Evolutionary conservation across 2,113 vertebrate species (phyloP).

Genomic region (Pygoscelis adeliae): DNA sequence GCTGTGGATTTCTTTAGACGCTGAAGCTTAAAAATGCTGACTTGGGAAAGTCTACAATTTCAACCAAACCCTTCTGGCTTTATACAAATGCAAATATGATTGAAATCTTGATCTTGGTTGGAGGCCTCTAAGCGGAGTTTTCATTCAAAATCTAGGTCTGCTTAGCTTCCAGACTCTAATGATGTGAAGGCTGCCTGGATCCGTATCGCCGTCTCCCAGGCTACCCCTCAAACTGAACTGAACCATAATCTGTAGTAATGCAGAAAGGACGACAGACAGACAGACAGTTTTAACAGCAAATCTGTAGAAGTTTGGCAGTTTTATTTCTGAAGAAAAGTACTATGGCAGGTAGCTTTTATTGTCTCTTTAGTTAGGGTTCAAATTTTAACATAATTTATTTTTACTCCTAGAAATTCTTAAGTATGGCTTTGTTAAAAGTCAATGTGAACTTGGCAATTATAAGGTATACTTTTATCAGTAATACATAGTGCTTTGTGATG

Average conservation of each 20-base stretch:
- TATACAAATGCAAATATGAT: background rate
- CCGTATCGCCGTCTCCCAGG: background rate
- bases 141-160: background rate
- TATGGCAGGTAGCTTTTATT: background rate
- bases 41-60: background rate
- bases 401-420: background rate
- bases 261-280: background rate
- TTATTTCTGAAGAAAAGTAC: background rate
- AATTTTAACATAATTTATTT: background rate
- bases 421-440: background rate
- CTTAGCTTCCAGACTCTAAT: background rate
- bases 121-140: background rate
- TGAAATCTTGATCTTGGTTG: background rate
- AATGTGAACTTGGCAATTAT: background rate
- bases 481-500: background rate
- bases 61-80: constrained; percentile 22
- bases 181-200: background rate
- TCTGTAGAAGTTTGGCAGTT: background rate
- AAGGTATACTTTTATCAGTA: background rate
- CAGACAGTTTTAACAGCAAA: background rate
- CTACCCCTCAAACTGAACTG: background rate
- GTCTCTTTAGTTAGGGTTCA: background rate
- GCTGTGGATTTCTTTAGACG: background rate
- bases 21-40: background rate
- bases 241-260: background rate